Base-by-base conservation (phyloP, 2,797 vertebrate genomes). In the Setipinna tenuifilis region DNA sequence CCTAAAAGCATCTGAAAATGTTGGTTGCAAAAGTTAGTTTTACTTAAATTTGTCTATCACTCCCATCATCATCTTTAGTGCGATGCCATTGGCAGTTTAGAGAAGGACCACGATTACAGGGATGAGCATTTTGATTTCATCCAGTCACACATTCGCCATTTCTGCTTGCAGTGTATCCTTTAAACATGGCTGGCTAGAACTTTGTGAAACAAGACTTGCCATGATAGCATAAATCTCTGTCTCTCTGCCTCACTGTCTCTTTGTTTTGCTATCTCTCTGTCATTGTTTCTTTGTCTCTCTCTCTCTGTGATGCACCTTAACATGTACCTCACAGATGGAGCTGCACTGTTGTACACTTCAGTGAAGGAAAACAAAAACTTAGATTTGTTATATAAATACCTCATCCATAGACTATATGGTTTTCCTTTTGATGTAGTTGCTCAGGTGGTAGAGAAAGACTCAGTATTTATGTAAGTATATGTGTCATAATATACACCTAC, bases 81-180 rank as follows among this genome's bases (percentile, higher is more conserved):
- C 91, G 98, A 99, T 91, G 97, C 97, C 87, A 98, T 99, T 95
- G 96, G 97, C 90, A 93, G 97, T 81, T 91, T 99, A 96, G 98
- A 99, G 95, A 99, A 99, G 92, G 98, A 99, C 86, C 97, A 99
- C 16, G 98, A 99, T 95, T 99, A 99, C 94, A 97, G 96, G 95
- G 98, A 99, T 75, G 98, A 99, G 91, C 98, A 99, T 95, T 97
- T 99, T 0, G 98, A 99, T 93, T 98, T 99, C 93, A 99, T 99
- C 94, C 98, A 99, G 93, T 98, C 97, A 82, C 96, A 99, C 94
- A 96, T 99, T 93, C 96, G 98, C 90, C 96, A 91, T 88, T 99
- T 99, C 94, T 99, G 98, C 95, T 96, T 99, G 94, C 97, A 98
- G 2, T 98, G 97, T 99, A 99, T 99, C 98, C 97, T 98, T 96